phyloP scores from a whole-genome alignment of 2,888 invertebrate species.

The Pachycephus smyrnensis region DNA sequence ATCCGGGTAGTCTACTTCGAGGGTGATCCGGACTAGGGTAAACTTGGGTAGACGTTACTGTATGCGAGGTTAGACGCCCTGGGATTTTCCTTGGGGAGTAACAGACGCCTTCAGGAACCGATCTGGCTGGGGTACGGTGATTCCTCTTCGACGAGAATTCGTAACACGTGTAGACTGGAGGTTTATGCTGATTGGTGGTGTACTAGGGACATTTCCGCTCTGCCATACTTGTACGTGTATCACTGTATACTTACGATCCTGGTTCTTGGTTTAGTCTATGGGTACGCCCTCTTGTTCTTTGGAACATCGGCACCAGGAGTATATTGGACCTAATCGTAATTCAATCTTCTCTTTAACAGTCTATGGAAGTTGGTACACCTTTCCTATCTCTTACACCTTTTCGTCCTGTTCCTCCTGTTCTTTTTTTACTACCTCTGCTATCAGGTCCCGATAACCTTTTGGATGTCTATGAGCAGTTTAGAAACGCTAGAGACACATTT shows the following conservation, averaged over 20 bases:
- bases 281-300: neutral
- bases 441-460: neutral
- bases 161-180: constrained; percentile 61
- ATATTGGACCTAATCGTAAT: neutral
- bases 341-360: neutral
- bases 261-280: neutral
- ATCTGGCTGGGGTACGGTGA: constrained; percentile 41
- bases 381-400: neutral
- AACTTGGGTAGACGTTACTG: neutral
- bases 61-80: constrained; percentile 19
- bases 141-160: constrained; percentile 56
- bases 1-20: neutral
- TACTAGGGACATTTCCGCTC: constrained; percentile 58
- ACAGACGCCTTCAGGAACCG: constrained; percentile 41
- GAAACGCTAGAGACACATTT: neutral
- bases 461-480: neutral
- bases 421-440: neutral
- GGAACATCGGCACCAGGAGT: neutral
- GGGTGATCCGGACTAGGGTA: neutral
- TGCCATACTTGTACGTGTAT: constrained; percentile 16
- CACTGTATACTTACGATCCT: neutral
- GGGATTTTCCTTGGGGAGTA: constrained; percentile 49
- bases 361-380: too few relatives aligned
- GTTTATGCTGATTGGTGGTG: constrained; percentile 63
- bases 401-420: neutral